Conservation (phyloP, 64 coral and sea anemone genomes). For the Hydrozoanthus tunicans region DNA sequence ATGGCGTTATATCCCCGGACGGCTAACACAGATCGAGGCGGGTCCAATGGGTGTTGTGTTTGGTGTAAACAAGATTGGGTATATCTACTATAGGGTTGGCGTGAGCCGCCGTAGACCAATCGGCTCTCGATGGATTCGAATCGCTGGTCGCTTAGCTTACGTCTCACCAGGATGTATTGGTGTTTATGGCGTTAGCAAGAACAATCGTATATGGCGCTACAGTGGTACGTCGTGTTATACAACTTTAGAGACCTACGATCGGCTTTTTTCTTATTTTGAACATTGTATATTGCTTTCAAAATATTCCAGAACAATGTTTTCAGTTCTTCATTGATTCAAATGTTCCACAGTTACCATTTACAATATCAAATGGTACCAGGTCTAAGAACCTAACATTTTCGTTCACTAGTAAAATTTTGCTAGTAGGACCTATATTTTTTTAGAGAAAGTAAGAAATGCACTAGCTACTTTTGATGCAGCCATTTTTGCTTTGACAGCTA, state of each 20-base stretch:
- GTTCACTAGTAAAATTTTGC: no score
- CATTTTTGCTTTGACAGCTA: no score
- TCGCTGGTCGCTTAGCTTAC: neutral
- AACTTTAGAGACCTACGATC: neutral
- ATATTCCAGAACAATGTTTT: no score
- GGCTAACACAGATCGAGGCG: slow-evolving; percentile 4
- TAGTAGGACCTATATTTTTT: no score
- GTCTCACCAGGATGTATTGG: slow-evolving; percentile 11
- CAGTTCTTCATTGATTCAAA: no score
- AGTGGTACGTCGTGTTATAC: neutral
- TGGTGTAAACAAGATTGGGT: neutral
- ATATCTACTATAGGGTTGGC: slow-evolving; percentile 14
- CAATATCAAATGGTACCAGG: no score
- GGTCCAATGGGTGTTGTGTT: slow-evolving; percentile 10
- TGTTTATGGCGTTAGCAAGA: slow-evolving; percentile 16
- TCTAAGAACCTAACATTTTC: no score
- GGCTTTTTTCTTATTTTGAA: neutral
- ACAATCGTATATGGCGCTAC: slow-evolving; percentile 15
- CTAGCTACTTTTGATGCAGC: no score
- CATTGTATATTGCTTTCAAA: neutral
- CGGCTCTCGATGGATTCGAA: neutral
- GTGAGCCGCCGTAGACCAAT: neutral
- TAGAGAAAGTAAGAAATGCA: no score
- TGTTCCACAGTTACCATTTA: no score
- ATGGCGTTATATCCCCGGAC: slow-evolving; percentile 1